Evolutionary conservation across 2,888 invertebrate genomes (phyloP).

Genomic region (Calameuta filiformis): DNA sequence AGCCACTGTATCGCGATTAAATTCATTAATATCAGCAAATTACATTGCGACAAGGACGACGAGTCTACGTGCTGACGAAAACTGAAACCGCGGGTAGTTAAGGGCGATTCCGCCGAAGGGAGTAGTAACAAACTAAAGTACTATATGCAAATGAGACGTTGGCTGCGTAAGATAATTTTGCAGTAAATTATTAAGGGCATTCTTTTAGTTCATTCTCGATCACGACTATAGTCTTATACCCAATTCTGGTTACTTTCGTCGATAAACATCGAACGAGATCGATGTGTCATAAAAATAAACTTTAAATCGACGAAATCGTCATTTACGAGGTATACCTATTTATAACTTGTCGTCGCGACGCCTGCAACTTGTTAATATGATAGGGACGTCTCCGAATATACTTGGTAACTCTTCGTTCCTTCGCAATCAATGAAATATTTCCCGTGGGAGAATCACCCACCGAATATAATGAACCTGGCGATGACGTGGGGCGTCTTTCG

Average conservation of each 20-base stretch:
- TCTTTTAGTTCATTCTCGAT: neutral
- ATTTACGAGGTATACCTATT: no score
- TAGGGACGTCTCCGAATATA: conserved; percentile 33
- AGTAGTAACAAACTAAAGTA: neutral
- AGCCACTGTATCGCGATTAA: neutral
- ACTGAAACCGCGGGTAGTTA: neutral
- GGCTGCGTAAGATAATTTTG: neutral
- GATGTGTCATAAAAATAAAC: neutral
- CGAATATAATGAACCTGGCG: conserved; percentile 23
- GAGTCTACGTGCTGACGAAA: neutral
- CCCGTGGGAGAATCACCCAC: conserved; percentile 13
- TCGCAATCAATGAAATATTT: conserved; percentile 47
- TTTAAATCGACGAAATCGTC: neutral
- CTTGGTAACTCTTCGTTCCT: conserved; percentile 37
- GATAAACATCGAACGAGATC: neutral
- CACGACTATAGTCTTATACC: neutral
- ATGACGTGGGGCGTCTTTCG: neutral
- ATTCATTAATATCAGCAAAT: neutral
- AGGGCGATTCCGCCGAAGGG: neutral
- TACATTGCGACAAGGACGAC: neutral
- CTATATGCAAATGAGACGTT: neutral
- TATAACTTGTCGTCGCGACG: neutral
- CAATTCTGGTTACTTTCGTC: neutral
- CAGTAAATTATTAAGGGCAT: neutral
- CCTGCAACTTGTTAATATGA: neutral